These are phyloP conservation scores for Goniozus legneri DNA, from an alignment of 1,140 invertebrate species.

Conservation along the genomic window DNA sequence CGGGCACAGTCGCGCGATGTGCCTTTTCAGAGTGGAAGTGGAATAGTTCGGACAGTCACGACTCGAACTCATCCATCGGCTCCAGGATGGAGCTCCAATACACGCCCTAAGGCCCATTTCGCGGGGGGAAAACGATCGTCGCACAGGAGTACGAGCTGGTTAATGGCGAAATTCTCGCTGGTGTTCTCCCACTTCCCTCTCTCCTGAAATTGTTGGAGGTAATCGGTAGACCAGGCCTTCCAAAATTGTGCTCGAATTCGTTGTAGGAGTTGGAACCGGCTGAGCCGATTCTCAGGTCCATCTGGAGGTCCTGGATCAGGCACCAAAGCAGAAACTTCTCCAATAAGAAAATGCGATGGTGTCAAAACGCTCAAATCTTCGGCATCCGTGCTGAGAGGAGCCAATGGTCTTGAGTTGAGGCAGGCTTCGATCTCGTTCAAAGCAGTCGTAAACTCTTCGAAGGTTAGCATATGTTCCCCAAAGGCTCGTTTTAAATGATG, in stretches of 20 bases:
- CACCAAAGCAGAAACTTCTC: neutral
- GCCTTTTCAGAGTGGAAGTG: neutral
- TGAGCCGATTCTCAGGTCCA: slow-evolving; percentile 12
- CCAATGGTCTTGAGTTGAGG: neutral
- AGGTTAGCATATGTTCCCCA: slow-evolving; percentile 14
- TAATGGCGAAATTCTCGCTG: slow-evolving; percentile 9
- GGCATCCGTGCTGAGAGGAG: slow-evolving; percentile 1
- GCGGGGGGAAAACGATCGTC: slow-evolving; percentile 22
- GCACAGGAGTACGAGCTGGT: slow-evolving; percentile 16
- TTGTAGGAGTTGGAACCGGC: slow-evolving; percentile 23
- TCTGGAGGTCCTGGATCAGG: slow-evolving; percentile 6
- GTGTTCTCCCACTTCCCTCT: slow-evolving; percentile 22
- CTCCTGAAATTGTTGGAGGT: slow-evolving; percentile 22
- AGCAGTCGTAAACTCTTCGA: slow-evolving; percentile 17
- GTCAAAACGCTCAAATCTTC: slow-evolving; percentile 13
- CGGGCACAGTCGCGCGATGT: no score
- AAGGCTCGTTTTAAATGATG: slow-evolving; percentile 10
- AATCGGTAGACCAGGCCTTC: slow-evolving; percentile 27
- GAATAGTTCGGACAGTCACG: slow-evolving; percentile 10
- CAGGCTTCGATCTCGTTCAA: slow-evolving; percentile 19
- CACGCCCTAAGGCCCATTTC: slow-evolving; percentile 23
- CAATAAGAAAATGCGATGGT: slow-evolving; percentile 23
- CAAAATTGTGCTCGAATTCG: slow-evolving; percentile 26
- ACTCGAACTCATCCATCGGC: slow-evolving; percentile 18
- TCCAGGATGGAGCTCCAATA: slow-evolving; percentile 23